Percentiles rank a stretch among this genome's conserved stretches.
phyloP scores from a whole-genome alignment of 2,888 invertebrate genomes.

The Melieria crassipennis region DNA sequence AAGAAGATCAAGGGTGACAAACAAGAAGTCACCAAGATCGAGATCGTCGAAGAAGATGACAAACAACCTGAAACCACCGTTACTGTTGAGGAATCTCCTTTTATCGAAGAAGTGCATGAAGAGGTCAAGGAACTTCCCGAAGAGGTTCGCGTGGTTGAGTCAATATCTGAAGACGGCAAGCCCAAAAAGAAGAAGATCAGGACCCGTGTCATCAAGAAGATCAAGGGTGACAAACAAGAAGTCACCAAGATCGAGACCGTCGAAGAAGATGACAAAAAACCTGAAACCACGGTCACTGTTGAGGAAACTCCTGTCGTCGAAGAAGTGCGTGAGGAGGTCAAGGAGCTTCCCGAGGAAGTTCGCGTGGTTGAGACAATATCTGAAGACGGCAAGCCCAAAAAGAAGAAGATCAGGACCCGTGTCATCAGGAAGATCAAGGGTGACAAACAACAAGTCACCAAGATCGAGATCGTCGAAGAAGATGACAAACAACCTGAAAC shows the following conservation, averaged over 20 bases:
- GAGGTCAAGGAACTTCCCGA: slow-evolving; percentile 55
- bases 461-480: slow-evolving; percentile 58
- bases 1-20: slow-evolving; percentile 53
- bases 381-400: slow-evolving; percentile 51
- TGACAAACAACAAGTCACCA: slow-evolving; percentile 62
- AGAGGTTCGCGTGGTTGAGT: slow-evolving; percentile 53
- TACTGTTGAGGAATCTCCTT: slow-evolving; percentile 55
- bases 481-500: slow-evolving; percentile 63
- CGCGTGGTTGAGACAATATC: slow-evolving; percentile 47
- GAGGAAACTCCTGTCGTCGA: slow-evolving; percentile 50
- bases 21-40: slow-evolving; percentile 60
- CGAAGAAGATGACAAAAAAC: slow-evolving; percentile 61
- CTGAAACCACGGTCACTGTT: slow-evolving; percentile 53
- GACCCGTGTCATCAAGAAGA: slow-evolving; percentile 38
- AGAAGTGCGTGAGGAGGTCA: slow-evolving; percentile 28
- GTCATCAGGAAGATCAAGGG: slow-evolving; percentile 56
- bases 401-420: slow-evolving; percentile 53
- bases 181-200: slow-evolving; percentile 47
- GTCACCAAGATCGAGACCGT: slow-evolving; percentile 57
- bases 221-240: slow-evolving; percentile 53
- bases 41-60: slow-evolving; percentile 54
- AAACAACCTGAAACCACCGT: slow-evolving; percentile 57
- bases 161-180: slow-evolving; percentile 57
- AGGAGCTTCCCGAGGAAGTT: slow-evolving; percentile 40
- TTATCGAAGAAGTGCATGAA: slow-evolving; percentile 52